Evolutionary conservation across 2,888 invertebrate genomes (phyloP), one percentile per base, ranked within the genome.

Genomic region (Bombylius major): DNA sequence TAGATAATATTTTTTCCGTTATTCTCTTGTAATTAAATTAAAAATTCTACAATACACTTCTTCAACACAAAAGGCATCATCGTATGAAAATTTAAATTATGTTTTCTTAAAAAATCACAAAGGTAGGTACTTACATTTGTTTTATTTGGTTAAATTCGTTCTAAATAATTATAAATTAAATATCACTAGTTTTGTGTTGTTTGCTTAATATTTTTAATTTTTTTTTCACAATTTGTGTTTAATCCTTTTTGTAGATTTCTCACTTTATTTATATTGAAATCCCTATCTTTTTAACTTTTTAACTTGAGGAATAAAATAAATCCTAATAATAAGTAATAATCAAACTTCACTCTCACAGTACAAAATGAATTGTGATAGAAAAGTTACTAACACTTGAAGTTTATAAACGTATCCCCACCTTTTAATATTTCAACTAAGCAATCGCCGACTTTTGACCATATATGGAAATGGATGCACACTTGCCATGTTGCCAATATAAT

Each of bases 331-430:
- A 36, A 36, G 5, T 36, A 6, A 8, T 36, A 36, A 8, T 36
- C 7, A 8, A 36, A 36, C 36, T 36, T 36, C 44, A 54, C 36
- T 32, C 33, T 52, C 67, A 69, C 73, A 67, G 67, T 66, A 70
- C 71, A 69, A 73, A 71, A 68, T 69, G 70, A 23, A 23, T 70
- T 70, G 68, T 72, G 72, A 69, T 68, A 66, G 65, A 64, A 71
- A 70, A 71, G 70, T 71, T 67, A 70, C 69, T 70, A 67, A 59
- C 56, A 65, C 58, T 64, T 45, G 61, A 64, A 65, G 70, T 67
- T 72, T 72, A 72, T 72, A 72, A 72, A 72, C 69, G 68, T 61
- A 63, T 62, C 66, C 66, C 69, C 67, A 67, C 69, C 68, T 69
- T 68, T 64, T 67, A 67, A 63, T 63, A 62, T 59, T 62, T 68